These are phyloP conservation scores for Pomatostomus ruficeps DNA, from an alignment of 2,113 vertebrate species.

Conservation along the genomic window DNA sequence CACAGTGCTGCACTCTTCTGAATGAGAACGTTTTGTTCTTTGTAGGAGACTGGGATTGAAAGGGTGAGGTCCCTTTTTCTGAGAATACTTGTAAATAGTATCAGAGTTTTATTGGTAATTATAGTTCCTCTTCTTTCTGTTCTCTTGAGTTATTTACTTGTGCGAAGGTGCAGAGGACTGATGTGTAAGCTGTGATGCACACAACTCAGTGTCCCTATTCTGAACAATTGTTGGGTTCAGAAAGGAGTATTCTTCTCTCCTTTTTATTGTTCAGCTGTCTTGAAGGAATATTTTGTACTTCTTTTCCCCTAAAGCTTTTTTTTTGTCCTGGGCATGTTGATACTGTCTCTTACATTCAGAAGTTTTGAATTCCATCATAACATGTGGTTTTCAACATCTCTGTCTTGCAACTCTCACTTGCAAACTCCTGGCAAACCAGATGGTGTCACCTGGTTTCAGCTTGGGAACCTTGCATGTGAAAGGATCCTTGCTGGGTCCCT, in stretches of 20 bases:
- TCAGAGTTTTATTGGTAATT: neutral
- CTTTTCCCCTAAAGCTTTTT: neutral
- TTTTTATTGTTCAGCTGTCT: neutral
- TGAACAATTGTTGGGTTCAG: neutral
- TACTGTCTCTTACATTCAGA: neutral
- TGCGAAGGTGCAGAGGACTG: neutral
- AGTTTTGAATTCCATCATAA: neutral
- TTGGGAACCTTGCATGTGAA: neutral
- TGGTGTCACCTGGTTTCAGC: neutral
- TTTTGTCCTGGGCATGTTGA: neutral
- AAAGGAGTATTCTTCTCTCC: neutral
- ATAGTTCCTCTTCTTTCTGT: neutral
- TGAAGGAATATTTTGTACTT: neutral
- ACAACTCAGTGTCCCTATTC: neutral
- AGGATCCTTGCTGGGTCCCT: neutral
- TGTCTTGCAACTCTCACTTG: neutral
- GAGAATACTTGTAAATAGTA: neutral
- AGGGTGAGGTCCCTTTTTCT: neutral
- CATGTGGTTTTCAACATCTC: neutral
- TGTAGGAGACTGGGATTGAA: neutral
- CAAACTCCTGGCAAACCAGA: neutral
- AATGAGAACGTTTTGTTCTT: fast-evolving
- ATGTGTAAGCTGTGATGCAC: neutral
- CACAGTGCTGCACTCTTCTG: neutral
- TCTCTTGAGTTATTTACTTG: neutral